phyloP scores from a whole-genome alignment of 2,888 invertebrate genomes.

The Cetonia aurata region DNA sequence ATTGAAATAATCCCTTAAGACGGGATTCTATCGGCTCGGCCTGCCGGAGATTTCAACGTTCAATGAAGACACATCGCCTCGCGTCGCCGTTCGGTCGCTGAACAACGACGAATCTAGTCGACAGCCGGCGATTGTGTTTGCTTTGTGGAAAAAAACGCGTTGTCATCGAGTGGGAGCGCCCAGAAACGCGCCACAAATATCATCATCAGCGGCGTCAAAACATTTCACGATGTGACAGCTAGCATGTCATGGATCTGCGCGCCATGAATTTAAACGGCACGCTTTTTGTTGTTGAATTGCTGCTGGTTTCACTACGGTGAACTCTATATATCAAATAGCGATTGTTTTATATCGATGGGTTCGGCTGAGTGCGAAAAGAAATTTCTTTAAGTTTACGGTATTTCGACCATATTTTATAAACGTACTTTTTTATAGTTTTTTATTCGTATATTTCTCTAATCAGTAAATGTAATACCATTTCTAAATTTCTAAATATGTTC shows the following conservation, averaged over 20 bases:
- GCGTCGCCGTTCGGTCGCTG: conserved; percentile 37
- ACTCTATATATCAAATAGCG: no score
- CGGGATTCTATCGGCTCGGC: conserved; percentile 43
- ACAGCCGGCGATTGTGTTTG: conserved; percentile 50
- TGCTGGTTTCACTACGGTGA: no score
- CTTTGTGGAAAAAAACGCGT: conserved; percentile 49
- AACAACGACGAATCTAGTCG: conserved; percentile 49
- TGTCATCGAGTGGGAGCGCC: conserved; percentile 52
- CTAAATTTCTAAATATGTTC: no score
- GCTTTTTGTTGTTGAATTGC: conserved; percentile 9
- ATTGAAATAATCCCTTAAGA: conserved; percentile 44
- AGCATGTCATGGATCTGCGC: conserved; percentile 44
- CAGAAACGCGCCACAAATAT: conserved; percentile 49
- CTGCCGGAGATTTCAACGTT: conserved; percentile 51
- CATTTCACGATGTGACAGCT: conserved; percentile 49
- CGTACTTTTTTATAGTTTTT: no score
- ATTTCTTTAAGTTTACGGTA: no score
- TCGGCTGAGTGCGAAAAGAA: no score
- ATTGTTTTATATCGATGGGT: no score
- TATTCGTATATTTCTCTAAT: no score
- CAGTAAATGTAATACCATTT: no score
- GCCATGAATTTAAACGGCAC: conserved; percentile 27
- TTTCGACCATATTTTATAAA: no score
- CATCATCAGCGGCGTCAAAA: conserved; percentile 47
- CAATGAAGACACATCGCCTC: conserved; percentile 50